Conservation (phyloP, 2,888 invertebrate species). For the Leptopilina myrica region DNA sequence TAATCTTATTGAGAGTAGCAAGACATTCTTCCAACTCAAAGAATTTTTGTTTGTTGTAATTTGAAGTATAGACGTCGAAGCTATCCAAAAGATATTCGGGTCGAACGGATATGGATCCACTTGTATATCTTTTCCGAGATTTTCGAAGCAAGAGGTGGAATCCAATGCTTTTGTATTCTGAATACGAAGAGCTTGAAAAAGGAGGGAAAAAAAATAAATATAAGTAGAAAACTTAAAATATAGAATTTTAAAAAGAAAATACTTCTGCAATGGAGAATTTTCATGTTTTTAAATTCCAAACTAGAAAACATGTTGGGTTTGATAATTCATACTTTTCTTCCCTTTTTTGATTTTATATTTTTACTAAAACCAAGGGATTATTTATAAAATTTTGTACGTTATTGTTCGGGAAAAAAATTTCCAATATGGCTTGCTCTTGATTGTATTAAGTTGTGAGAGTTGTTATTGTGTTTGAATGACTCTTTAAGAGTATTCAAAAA, state of each 20-base stretch:
- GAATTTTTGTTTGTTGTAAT: slow-evolving; percentile 61
- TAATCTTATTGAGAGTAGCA: slow-evolving; percentile 59
- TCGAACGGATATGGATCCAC: neutral
- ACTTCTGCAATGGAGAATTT: neutral
- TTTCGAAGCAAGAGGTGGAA: neutral
- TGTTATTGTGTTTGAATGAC: slow-evolving; percentile 6
- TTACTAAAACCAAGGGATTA: too few relatives aligned
- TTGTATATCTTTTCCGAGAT: slow-evolving; percentile 7
- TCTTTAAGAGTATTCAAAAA: neutral
- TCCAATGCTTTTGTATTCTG: neutral
- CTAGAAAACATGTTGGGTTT: too few relatives aligned
- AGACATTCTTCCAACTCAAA: slow-evolving; percentile 61
- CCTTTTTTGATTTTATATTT: too few relatives aligned
- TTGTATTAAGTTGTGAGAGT: slow-evolving; percentile 41
- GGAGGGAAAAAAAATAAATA: neutral
- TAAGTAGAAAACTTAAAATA: neutral
- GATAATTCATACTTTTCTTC: too few relatives aligned
- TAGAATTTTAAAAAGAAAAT: neutral
- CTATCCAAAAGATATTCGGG: neutral
- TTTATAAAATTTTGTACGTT: slow-evolving; percentile 40
- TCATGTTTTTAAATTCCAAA: neutral
- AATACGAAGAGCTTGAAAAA: neutral
- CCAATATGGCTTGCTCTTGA: slow-evolving; percentile 49
- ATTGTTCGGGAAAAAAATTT: too few relatives aligned
- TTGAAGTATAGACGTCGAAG: slow-evolving; percentile 39